phyloP scores from a whole-genome alignment of 2,888 invertebrate genomes.

The Chloromyia formosa region DNA sequence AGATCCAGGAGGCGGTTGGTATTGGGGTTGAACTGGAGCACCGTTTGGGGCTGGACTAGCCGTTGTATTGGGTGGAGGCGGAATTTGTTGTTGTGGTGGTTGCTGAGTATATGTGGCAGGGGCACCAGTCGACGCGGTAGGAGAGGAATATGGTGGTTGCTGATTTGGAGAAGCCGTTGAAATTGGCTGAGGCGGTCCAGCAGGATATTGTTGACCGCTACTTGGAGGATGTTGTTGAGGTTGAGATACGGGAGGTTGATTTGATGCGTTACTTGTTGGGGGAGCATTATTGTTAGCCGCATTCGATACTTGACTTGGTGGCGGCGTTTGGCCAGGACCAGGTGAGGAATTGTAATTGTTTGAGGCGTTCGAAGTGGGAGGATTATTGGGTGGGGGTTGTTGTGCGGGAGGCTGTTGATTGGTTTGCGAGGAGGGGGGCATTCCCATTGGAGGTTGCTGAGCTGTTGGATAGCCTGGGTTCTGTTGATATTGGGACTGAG shows the following conservation, averaged over 20 bases:
- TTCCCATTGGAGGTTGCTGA: conserved; percentile 58
- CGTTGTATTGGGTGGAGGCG: conserved; percentile 59
- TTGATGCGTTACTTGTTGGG: conserved; percentile 40
- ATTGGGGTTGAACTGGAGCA: conserved; percentile 62
- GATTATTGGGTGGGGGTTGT: conserved; percentile 50
- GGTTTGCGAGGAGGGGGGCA: conserved; percentile 52
- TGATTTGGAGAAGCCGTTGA: conserved; percentile 54
- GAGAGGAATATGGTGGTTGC: conserved; percentile 61
- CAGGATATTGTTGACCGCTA: conserved; percentile 55
- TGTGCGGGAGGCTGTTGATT: conserved; percentile 53
- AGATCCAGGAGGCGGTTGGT: conserved; percentile 59
- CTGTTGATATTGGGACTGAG: conserved; percentile 63
- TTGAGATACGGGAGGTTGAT: conserved; percentile 53
- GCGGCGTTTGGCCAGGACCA: conserved; percentile 64
- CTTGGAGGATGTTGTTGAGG: conserved; percentile 56
- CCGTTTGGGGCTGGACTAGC: conserved; percentile 59
- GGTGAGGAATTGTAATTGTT: conserved; percentile 65
- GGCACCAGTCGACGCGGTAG: conserved; percentile 56
- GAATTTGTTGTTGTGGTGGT: conserved; percentile 58
- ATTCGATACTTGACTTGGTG: conserved; percentile 51
- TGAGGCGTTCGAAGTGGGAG: conserved; percentile 56
- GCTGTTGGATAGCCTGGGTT: conserved; percentile 59
- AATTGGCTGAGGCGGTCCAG: conserved; percentile 54
- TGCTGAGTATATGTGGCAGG: conserved; percentile 58
- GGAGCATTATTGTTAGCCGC: conserved; percentile 41